Conservation (phyloP, 2,113 vertebrate species). For the Chinchilla lanigera region DNA sequence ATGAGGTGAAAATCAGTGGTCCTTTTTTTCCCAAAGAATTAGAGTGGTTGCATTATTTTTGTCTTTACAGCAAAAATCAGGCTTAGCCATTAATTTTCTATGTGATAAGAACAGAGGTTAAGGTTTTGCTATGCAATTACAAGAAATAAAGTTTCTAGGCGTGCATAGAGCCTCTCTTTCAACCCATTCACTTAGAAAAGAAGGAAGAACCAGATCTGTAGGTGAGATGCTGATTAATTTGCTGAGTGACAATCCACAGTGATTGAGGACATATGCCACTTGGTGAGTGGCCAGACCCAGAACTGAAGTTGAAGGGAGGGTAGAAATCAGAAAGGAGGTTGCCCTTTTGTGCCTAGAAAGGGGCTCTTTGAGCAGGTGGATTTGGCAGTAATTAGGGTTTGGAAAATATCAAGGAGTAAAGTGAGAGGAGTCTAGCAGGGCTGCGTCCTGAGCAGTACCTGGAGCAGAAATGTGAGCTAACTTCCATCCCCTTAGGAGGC, state of each 20-base stretch:
- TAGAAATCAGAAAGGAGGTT: background rate
- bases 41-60: background rate
- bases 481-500: background rate
- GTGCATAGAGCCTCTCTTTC: background rate
- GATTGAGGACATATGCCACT: background rate
- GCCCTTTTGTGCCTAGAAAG: background rate
- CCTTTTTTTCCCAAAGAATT: background rate
- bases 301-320: background rate
- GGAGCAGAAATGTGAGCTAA: background rate
- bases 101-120: slow-evolving; percentile 12
- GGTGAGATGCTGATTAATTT: background rate
- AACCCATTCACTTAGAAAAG: background rate
- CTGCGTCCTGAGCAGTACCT: background rate
- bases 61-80: background rate
- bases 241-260: background rate
- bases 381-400: background rate
- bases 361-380: background rate
- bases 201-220: background rate
- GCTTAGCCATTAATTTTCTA: background rate
- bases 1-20: background rate
- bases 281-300: background rate
- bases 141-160: background rate
- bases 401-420: background rate
- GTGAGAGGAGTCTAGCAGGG: background rate
- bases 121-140: background rate